A percentile compares a stretch with the other conserved stretches of the same genome.
Evolutionary conservation across 2,113 vertebrate species (phyloP).

Genomic region (Electrona antarctica): DNA sequence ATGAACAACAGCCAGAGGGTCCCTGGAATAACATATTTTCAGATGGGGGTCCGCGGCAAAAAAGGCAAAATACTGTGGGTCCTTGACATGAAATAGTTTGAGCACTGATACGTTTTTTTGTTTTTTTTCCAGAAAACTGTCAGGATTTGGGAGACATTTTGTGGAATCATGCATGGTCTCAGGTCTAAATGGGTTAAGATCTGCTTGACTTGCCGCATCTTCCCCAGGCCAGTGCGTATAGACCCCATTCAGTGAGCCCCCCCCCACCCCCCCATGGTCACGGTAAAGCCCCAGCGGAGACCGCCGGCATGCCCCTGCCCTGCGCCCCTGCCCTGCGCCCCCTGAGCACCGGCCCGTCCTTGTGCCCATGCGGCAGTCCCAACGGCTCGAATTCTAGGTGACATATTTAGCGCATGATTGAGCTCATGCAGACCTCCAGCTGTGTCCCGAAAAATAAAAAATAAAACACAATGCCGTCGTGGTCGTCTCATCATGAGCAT

Average conservation of each 20-base stretch:
- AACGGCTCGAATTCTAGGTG: constrained; percentile 77
- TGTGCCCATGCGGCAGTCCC: constrained; percentile 33
- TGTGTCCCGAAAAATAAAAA: constrained; percentile 71
- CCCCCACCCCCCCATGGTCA: constrained; percentile 38
- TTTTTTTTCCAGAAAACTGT: too few species aligned
- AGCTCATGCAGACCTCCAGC: constrained; percentile 80
- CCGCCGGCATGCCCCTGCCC: constrained; percentile 52
- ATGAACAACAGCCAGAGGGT: too few species aligned
- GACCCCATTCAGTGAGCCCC: constrained; percentile 33
- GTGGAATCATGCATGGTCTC: too few species aligned
- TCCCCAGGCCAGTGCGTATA: constrained; percentile 51
- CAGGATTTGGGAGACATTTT: too few species aligned
- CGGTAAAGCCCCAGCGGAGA: constrained; percentile 56
- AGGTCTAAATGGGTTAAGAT: background rate
- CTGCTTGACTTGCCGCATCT: constrained; percentile 66
- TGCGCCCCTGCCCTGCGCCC: background rate
- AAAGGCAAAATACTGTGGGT: too few species aligned
- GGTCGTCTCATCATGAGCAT: constrained; percentile 69
- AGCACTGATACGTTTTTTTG: too few species aligned
- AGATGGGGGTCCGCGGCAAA: too few species aligned
- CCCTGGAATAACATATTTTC: too few species aligned
- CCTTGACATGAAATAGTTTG: too few species aligned
- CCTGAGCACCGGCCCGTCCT: constrained; percentile 31
- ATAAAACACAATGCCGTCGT: constrained; percentile 77
- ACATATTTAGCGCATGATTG: constrained; percentile 83